phyloP scores from a whole-genome alignment of 2,113 vertebrate genomes.

The Tamias sibiricus region DNA sequence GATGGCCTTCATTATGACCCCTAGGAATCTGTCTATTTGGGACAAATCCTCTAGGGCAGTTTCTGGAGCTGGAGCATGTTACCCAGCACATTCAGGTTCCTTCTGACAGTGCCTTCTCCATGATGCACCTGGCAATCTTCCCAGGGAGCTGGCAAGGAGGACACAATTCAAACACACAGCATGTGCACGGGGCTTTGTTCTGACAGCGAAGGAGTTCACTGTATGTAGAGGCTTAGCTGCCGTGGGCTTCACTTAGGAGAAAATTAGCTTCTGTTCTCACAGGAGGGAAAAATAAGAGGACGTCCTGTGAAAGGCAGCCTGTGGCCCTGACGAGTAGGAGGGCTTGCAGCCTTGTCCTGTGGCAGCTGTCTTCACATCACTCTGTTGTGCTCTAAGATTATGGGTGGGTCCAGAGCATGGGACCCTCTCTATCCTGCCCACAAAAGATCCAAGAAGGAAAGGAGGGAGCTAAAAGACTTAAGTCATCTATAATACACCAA shows the following conservation, averaged over 20 bases:
- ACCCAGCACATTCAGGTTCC: not conserved
- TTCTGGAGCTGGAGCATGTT: not conserved
- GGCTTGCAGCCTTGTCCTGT: not conserved
- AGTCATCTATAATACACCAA: not conserved
- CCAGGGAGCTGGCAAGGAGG: not conserved
- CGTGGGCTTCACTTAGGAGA: not conserved
- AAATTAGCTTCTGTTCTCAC: not conserved
- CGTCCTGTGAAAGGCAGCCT: not conserved
- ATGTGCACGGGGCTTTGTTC: not conserved
- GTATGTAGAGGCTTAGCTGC: not conserved
- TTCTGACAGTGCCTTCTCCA: not conserved
- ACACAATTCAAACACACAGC: not conserved
- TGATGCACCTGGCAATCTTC: too few species aligned
- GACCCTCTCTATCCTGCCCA: not conserved
- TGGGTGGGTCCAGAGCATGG: not conserved
- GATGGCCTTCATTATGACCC: not conserved
- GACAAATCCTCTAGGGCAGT: not conserved
- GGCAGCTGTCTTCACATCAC: rapidly evolving
- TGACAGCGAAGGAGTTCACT: not conserved
- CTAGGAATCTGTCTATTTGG: not conserved
- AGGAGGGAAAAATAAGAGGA: not conserved
- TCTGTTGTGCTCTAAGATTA: not conserved
- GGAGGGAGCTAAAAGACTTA: not conserved
- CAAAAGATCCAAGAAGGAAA: not conserved
- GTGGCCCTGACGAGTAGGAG: not conserved